Conservation (phyloP, 2,113 vertebrate species). For the Turnix velox region DNA sequence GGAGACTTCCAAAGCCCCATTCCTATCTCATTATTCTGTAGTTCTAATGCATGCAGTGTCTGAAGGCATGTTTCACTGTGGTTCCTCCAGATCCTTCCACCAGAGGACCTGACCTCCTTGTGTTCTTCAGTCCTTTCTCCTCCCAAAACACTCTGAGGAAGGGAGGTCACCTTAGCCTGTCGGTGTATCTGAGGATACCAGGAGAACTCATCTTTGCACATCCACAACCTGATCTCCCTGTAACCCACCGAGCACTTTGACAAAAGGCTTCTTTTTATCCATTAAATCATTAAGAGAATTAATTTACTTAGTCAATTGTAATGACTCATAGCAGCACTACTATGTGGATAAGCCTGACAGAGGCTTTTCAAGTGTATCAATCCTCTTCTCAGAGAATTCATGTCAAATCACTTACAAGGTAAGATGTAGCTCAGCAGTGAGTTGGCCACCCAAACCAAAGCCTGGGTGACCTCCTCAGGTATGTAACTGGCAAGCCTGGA, state of each 20-base stretch:
- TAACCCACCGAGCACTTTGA: neutral
- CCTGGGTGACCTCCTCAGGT: neutral
- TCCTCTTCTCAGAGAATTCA: neutral
- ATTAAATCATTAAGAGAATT: neutral
- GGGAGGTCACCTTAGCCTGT: neutral
- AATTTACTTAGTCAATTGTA: neutral
- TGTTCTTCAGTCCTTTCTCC: neutral
- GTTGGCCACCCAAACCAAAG: neutral
- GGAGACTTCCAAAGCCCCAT: neutral
- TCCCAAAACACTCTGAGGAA: neutral
- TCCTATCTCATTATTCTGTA: neutral
- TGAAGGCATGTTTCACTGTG: neutral
- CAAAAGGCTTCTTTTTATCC: neutral
- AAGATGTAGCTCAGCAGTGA: neutral
- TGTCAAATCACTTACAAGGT: neutral
- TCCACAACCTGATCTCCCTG: neutral
- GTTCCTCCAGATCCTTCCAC: neutral
- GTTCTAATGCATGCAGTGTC: neutral
- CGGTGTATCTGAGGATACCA: neutral
- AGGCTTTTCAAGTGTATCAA: neutral
- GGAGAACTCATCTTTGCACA: neutral
- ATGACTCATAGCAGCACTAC: neutral
- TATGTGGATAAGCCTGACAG: neutral
- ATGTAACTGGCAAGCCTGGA: neutral
- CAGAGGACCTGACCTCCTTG: neutral